Percentiles rank a stretch among this genome's conserved stretches.
Conservation (phyloP, 2,113 vertebrate species). For the Chlamydotis undulata region DNA sequence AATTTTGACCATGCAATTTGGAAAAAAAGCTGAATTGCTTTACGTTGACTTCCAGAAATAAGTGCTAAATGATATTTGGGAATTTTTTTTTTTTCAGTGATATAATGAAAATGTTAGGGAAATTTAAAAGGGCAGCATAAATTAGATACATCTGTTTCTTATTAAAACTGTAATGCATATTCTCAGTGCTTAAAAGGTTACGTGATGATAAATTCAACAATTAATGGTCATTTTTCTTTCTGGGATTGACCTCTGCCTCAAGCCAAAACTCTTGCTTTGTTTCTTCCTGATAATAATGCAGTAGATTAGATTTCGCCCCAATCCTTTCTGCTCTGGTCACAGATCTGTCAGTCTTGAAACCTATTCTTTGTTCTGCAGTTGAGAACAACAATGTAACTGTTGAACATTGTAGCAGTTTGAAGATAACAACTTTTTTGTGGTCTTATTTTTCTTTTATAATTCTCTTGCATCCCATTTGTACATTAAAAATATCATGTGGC, state of each 20-base stretch:
- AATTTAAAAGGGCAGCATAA: neutral
- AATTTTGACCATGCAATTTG: neutral
- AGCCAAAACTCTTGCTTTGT: neutral
- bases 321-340: neutral
- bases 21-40: neutral
- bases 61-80: neutral
- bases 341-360: neutral
- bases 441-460: neutral
- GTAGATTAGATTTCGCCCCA: neutral
- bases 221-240: neutral
- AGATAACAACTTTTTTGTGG: neutral
- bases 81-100: neutral
- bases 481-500: fast-evolving
- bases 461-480: neutral
- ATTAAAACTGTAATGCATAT: neutral
- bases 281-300: neutral
- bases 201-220: neutral
- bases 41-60: neutral
- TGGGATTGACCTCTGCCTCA: neutral
- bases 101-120: neutral
- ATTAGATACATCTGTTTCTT: neutral
- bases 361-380: neutral
- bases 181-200: neutral
- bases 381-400: neutral
- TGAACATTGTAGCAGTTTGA: neutral